Percentiles rank a stretch among this genome's conserved stretches.
Evolutionary conservation across 2,113 vertebrate genomes (phyloP).

Genomic region (Bujurquina vittata): DNA sequence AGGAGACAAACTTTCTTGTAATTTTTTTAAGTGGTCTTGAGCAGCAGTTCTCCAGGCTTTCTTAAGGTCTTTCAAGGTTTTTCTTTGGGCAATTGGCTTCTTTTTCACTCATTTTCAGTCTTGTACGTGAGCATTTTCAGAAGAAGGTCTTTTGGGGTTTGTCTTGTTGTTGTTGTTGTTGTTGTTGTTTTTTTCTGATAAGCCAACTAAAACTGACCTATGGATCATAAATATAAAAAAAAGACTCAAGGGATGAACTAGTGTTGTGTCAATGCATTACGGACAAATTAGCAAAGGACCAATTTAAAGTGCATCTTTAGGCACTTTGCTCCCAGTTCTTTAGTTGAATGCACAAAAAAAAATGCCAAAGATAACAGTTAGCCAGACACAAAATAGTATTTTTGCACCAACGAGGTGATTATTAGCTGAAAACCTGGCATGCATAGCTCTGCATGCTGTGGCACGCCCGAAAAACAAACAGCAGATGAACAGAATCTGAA

Average conservation of each 20-base stretch:
- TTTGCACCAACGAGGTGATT: background rate
- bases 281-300: accelerated
- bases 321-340: background rate
- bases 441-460: too few species aligned
- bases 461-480: background rate
- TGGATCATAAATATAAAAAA: background rate
- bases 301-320: background rate
- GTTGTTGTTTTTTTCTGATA: background rate
- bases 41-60: too few species aligned
- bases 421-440: background rate
- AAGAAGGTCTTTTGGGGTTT: background rate
- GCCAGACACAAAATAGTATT: background rate
- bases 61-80: too few species aligned
- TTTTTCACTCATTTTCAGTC: too few species aligned
- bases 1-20: too few species aligned
- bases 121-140: background rate
- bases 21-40: too few species aligned
- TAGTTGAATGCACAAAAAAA: background rate
- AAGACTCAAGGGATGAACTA: background rate
- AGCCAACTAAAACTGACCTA: background rate
- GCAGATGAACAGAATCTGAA: too few species aligned
- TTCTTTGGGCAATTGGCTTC: too few species aligned
- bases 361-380: background rate
- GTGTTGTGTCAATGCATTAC: background rate
- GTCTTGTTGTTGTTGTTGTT: too few species aligned